Evolutionary conservation across 2,113 vertebrate genomes (phyloP).

Genomic region (Cricetomys ansorgei): DNA sequence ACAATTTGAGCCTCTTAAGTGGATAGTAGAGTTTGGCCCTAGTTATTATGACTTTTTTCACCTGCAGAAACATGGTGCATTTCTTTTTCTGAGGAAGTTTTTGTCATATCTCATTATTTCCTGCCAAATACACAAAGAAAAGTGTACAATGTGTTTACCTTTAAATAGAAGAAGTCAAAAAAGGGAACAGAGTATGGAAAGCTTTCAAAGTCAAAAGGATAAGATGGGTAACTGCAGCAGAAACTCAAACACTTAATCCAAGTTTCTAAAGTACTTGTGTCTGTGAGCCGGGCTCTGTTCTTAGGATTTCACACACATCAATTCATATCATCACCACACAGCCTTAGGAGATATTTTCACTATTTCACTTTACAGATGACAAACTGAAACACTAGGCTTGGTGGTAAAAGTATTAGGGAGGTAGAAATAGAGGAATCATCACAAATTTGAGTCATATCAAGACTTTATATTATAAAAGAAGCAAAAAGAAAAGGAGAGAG

Average conservation of each 20-base stretch:
- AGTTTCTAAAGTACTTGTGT: neutral
- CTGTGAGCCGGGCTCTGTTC: neutral
- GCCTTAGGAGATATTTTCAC: neutral
- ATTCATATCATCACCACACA: slow-evolving; percentile 1
- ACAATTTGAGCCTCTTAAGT: slow-evolving; percentile 2
- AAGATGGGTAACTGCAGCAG: neutral
- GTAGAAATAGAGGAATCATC: too few species aligned
- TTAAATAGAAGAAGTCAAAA: slow-evolving; percentile 39
- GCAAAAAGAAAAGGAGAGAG: neutral
- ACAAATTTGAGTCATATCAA: neutral
- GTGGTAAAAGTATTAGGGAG: neutral
- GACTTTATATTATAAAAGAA: neutral
- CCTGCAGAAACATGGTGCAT: neutral
- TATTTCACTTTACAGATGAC: neutral
- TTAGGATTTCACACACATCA: neutral
- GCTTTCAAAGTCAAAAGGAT: neutral
- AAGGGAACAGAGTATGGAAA: slow-evolving; percentile 2
- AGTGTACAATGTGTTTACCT: neutral
- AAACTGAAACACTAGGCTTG: neutral
- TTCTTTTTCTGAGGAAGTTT: slow-evolving; percentile 28
- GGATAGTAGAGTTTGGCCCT: neutral
- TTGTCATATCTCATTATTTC: slow-evolving; percentile 55
- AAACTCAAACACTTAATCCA: slow-evolving; percentile 12
- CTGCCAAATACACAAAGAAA: slow-evolving; percentile 39
- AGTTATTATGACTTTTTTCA: neutral